Base-by-base conservation (phyloP, 2,113 vertebrate genomes). In the Stomatorhinus ivindoensis region DNA sequence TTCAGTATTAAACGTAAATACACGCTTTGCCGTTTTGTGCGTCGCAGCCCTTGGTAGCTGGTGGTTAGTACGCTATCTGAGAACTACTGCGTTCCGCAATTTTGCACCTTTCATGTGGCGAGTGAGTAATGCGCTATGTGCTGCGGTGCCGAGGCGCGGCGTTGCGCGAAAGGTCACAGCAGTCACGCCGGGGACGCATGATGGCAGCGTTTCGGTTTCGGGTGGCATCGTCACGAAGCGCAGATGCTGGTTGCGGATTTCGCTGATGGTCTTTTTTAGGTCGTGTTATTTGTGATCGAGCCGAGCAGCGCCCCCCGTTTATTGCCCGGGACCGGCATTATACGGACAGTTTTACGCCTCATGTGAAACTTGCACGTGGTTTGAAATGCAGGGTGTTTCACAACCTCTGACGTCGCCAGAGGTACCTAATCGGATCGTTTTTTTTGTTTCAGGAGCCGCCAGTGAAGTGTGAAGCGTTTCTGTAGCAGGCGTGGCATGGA, bases 401-500 rank as follows among this genome's bases (percentile, higher is more conserved):
- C 69, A 17, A 17, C 31, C 13, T 19, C 31, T 76, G 69, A 39
- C 13, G 10, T 17, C 2, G 42, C 42, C 35, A 13, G 35, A 83
- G 44, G 44, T 46, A 6, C 19, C 42, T 48, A 35, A 39, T 17
- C 55, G n/a, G 61, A 9, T 73, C 39, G 39, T 21, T 84, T 48
- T 48, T 58, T 19, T 83, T 73, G 13, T 89, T 44, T 11, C 35
- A 61, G 88, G 21, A 39, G 73, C 39, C 7, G 21, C 35, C 7
- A 48, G 8, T n/a, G 53, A 61, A 35, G 88, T 5, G 88, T 46
- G 39, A 11, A 15, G 10, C 31, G 15, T 87, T 87, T 27, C 31
- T 4, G 42, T 19, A 1, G 50, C n/a, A 39, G 48, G 31, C 3
- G 27, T 24, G 58, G 53, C 50, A 95, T 96, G 95, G 93, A 93